A percentile compares a stretch with the other conserved stretches of the same genome.
phyloP scores from a whole-genome alignment of 2,797 vertebrate species.

The Hybognathus amarus region DNA sequence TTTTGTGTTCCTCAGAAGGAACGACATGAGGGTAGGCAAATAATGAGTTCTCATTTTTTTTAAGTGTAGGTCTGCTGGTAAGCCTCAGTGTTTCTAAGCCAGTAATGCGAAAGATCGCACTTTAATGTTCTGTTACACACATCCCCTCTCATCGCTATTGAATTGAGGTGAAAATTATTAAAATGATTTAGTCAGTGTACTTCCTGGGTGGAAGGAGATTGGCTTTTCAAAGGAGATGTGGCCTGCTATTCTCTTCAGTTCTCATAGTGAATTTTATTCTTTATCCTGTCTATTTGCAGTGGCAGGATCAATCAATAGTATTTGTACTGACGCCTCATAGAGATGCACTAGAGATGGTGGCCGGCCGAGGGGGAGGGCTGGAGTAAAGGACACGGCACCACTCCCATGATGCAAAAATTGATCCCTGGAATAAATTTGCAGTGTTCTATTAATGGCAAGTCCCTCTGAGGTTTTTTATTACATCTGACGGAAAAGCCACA shows the following conservation, averaged over 20 bases:
- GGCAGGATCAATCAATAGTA: conserved; percentile 52
- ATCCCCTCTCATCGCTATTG: background rate
- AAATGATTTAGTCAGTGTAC: conserved; percentile 45
- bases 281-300: conserved; percentile 31
- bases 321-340: conserved; percentile 50
- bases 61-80: background rate
- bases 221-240: conserved; percentile 40
- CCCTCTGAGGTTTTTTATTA: conserved; percentile 70
- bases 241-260: background rate
- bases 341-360: conserved; percentile 43
- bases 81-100: background rate
- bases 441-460: conserved; percentile 70
- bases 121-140: background rate
- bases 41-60: background rate
- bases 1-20: background rate
- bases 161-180: conserved; percentile 45
- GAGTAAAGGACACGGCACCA: conserved; percentile 27
- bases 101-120: conserved; percentile 1
- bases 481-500: conserved; percentile 72
- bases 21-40: background rate
- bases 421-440: conserved; percentile 72
- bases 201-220: conserved; percentile 38
- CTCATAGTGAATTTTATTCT: conserved; percentile 32
- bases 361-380: background rate
- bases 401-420: conserved; percentile 62